Evolutionary conservation across 1,140 invertebrate genomes (phyloP), one percentile per base, ranked within the genome.

Genomic region (Penaeus chinensis): DNA sequence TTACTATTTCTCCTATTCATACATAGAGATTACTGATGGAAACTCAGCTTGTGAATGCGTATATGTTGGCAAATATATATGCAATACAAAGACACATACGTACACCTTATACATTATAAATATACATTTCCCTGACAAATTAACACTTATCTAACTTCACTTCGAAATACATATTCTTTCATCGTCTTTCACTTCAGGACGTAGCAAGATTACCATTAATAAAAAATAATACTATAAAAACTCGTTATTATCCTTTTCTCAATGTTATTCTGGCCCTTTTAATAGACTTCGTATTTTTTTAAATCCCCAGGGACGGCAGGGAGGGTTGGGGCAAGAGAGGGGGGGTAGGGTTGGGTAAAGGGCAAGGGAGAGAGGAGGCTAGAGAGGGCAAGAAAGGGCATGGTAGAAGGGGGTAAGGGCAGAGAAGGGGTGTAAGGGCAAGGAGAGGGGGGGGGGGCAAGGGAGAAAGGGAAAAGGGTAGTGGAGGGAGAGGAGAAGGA

Each of bases 231-330:
- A 3, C 1, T 8, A 8, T 7, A 42, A 42, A 42, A 42, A 42
- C 82, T 19, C 82, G 22, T 37, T 69, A 22, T 83, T 22, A 54
- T 65, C 60, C 20, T 63, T 83, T 83, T 83, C 54, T 42, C 62
- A 69, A 62, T 22, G 54, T 62, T 62, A 20, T 37, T 62, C 62
- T 83, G 32, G 37, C 71, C 42, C 7, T 42, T 42, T 42, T 42
- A 42, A 42, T 42, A 8, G 37, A 42, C 37, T 37, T 77, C 2
- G 37, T 42, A 42, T 42, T 42, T 42, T 27, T 32, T 10, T 83
- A 19, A 19, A 22, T 66, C 65, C 65, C 24, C 65, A 66, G 65
- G 65, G 63, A 47, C 13, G 10, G 62, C 24, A 8, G 42, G 24
- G 82, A 83, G 82, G 22, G 61, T 47, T 18, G 80, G 61, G 27